phyloP scores from a whole-genome alignment of 1,140 invertebrate species.

The Uloborus diversus region DNA sequence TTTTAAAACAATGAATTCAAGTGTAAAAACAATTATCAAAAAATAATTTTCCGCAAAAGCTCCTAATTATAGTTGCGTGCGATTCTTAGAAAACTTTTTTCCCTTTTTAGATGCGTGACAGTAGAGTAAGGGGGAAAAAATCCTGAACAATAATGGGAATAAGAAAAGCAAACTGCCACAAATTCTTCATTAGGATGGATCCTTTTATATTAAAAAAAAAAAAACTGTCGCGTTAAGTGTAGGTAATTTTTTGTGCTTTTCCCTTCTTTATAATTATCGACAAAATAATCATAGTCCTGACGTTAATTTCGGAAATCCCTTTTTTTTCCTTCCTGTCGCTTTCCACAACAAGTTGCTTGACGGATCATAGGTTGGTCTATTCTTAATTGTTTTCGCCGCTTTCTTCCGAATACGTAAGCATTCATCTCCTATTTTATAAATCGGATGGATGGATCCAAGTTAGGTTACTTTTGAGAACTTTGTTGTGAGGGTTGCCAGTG shows the following conservation, averaged over 20 bases:
- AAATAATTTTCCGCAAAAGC: constrained; percentile 22
- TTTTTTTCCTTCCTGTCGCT: background rate
- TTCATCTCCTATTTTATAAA: background rate
- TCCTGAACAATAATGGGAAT: background rate
- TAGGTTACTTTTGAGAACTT: no score
- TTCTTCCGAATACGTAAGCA: background rate
- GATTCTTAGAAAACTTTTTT: background rate
- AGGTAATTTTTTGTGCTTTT: constrained; percentile 20
- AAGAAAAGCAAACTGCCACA: constrained; percentile 20
- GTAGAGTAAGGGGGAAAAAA: background rate
- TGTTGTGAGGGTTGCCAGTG: no score
- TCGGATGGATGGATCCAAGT: no score
- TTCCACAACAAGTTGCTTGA: background rate
- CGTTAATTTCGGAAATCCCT: constrained; percentile 26
- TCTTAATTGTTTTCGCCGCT: background rate
- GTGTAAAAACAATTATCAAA: constrained; percentile 55
- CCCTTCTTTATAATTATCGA: constrained; percentile 35
- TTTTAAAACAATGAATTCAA: constrained; percentile 50
- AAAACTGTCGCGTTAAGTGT: constrained; percentile 7
- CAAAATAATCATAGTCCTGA: constrained; percentile 46
- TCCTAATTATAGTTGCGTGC: constrained; percentile 29
- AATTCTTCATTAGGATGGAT: constrained; percentile 28
- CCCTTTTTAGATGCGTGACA: background rate
- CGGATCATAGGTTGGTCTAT: background rate
- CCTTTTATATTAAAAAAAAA: background rate